These are phyloP conservation scores for Holothuria glaberrima DNA, from an alignment of 35 echinoderm and acorn worm genomes.

Conservation along the genomic window DNA sequence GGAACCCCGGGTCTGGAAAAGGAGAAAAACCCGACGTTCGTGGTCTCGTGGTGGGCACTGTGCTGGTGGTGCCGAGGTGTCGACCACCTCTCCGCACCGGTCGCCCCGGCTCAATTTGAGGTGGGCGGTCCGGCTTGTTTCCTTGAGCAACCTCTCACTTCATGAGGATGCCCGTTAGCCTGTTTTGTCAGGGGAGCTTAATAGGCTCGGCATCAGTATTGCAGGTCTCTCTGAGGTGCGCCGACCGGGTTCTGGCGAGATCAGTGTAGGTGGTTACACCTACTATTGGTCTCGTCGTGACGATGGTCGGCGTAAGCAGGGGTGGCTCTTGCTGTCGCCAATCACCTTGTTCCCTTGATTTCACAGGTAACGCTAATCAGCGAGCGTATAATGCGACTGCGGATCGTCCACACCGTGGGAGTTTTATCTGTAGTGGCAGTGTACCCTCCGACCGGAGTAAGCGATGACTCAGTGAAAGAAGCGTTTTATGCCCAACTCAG, in stretches of 20 bases:
- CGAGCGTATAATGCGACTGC: neutral
- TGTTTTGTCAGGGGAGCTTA: neutral
- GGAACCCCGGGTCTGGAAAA: neutral
- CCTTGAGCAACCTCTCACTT: neutral
- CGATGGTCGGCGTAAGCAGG: neutral
- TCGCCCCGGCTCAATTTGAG: neutral
- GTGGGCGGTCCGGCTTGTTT: neutral
- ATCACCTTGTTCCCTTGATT: neutral
- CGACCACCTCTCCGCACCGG: no score
- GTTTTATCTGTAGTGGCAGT: neutral
- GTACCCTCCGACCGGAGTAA: neutral
- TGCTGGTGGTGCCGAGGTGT: no score
- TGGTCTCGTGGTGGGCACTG: no score
- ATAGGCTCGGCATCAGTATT: neutral
- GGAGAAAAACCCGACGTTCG: neutral
- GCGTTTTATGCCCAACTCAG: neutral
- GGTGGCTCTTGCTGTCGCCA: neutral
- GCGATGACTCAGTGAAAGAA: conserved; percentile 4
- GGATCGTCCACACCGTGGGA: neutral
- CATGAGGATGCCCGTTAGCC: neutral
- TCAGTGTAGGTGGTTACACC: neutral
- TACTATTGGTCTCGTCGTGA: neutral
- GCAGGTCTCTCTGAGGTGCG: neutral
- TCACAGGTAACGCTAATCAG: neutral
- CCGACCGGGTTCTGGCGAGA: neutral